Base-by-base conservation (phyloP, 2,113 vertebrate genomes). In the Anseranas semipalmata region DNA sequence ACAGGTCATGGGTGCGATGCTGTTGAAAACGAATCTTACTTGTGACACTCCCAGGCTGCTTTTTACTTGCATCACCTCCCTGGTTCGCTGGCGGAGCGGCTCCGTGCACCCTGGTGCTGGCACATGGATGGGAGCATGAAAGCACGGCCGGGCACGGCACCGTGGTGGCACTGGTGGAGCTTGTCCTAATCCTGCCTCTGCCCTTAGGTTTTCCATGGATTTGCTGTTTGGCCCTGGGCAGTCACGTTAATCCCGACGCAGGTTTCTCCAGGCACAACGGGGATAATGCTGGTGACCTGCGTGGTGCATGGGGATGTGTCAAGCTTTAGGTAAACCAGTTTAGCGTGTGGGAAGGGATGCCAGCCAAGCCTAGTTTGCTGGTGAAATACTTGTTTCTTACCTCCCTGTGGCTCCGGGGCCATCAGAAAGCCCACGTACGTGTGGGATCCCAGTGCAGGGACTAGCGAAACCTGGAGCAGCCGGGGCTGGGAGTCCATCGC, bases 291-390 rank as follows among this genome's bases (percentile, higher is more conserved):
- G 7, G 50, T 76, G 72, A 82, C 58, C 70, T n/a, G 1, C 28
- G 68, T 70, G 45, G 39, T 37, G 33, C 72, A 67, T 2, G 3
- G 46, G 75, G 35, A 13, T 58, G 46, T n/a, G 37, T 27, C 2
- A 9, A 79, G 72, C 45, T 85, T 79, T 89, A 43, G 32, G 45
- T 94, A 92, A 96, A 92, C 79, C 55, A 9, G 19, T 89, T 85
- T 65, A 91, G 33, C 18, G 8, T 21, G 13, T 68, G 62, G 77
- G 71, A 67, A 60, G 56, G 33, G 15, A 24, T 84, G 76, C 75
- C 18, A 80, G 56, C 9, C 2, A 2, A 89, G 27, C 16, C n/a
- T 33, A 18, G 15, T 50, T 78, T 78, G 14, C 10, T 82, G 50
- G 25, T 45, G 62, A 71, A 91, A 62, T 76, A 30, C 9, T n/a